Base-by-base conservation (phyloP, 1,140 invertebrate species). In the Pseudomyrmex sp. region DNA sequence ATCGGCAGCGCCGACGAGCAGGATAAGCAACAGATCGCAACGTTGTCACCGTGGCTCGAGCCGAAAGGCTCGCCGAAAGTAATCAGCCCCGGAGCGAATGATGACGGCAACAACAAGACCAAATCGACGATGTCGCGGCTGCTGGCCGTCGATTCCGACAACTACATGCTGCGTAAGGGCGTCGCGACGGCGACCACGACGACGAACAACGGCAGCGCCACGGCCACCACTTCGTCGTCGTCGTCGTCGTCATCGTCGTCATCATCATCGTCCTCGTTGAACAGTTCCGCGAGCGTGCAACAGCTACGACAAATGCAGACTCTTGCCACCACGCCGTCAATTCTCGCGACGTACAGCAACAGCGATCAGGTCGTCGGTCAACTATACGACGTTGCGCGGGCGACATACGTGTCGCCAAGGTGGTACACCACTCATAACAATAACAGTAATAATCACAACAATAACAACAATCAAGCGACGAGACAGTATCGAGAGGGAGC, bases 131-230 rank as follows among this genome's bases (percentile, higher is more conserved):
- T 93, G 91, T 92, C 93, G 58, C 91, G 93, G 52, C 88, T 94
- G 48, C 73, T 95, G 75, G 94, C 94, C 85, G 95, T 96, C 62
- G 96, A 96, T 91, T 93, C 95, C 63, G 95, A 96, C 86, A 96
- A 96, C 92, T 96, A 96, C 91, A 96, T 96, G 96, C 93, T 96
- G 12, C 93, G 95, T 13, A 93, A 93, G 76, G 92, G 91, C 58
- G 82, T 86, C 35, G 59, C 66, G 12, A 72, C 82, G 82, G 69
- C 68, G 46, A 89, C 26, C 18, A 54, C 70, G 8, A 54, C 76
- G 74, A 74, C 74, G 23, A 87, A 15, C 56, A 52, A 46, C 20
- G 61, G 63, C 35, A 35, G 35, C 35, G 35, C 35, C 35, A 35
- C 35, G 20, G 63, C 56, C 50, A 15, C 63, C 15, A 50, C 80